phyloP scores from a whole-genome alignment of 2,113 vertebrate species.

The Arizona elegans region DNA sequence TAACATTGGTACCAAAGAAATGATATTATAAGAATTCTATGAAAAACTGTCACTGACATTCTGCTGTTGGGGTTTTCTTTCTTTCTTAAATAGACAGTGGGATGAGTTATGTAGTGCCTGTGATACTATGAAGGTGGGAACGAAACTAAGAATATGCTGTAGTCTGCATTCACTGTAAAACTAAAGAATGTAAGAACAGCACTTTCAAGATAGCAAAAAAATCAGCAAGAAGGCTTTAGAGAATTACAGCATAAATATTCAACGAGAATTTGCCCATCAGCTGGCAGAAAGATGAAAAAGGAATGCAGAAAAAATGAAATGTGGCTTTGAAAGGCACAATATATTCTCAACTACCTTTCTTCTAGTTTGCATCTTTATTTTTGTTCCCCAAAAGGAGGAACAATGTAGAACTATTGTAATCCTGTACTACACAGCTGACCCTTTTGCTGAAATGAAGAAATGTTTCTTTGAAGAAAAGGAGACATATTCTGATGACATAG shows the following conservation, averaged over 20 bases:
- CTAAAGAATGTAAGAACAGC: neutral
- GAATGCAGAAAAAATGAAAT: constrained; percentile 7
- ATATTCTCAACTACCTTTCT: neutral
- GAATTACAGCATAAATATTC: constrained; percentile 15
- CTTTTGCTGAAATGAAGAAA: constrained; percentile 9
- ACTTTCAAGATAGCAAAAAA: constrained; percentile 28
- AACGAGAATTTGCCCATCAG: constrained; percentile 9
- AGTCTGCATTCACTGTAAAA: constrained; percentile 42
- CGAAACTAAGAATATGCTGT: constrained; percentile 24
- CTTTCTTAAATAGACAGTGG: constrained; percentile 51
- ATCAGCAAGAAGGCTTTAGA: constrained; percentile 20
- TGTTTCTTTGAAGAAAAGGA: neutral
- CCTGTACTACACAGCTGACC: neutral
- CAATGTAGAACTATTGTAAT: neutral
- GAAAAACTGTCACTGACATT: constrained; percentile 59
- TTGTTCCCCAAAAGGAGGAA: neutral
- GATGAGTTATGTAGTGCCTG: constrained; percentile 46
- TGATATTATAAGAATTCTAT: constrained; percentile 55
- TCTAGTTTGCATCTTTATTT: neutral
- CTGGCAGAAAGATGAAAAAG: constrained; percentile 13
- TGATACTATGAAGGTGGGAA: constrained; percentile 50
- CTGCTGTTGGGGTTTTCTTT: constrained; percentile 45
- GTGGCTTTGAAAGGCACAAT: constrained; percentile 19
- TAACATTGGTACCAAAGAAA: constrained; percentile 59
- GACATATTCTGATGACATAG: neutral